Evolutionary conservation across 2,113 vertebrate genomes (phyloP), one percentile per base, ranked within the genome.

Genomic region (Hoplias malabaricus): DNA sequence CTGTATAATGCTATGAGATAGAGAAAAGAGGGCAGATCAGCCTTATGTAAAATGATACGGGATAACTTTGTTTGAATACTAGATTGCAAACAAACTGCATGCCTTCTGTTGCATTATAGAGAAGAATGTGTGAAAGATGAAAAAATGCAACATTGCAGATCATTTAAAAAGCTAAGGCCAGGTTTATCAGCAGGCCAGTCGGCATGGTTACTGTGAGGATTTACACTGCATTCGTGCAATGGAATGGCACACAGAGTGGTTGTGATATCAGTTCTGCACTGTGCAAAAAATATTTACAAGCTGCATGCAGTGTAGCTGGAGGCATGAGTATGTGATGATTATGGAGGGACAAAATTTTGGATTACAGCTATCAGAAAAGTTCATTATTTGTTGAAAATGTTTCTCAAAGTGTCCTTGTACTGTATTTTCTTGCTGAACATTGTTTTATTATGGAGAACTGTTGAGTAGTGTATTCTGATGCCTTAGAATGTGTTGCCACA

Each of bases 91-190:
- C 59, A 12, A 84, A 62, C 27, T 86, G 88, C 85, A 88, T 89
- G 84, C 53, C 13, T 57, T 71, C 54, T 82, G 59, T 79, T 88
- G 86, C 84, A 87, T 87, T 77, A 53, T 80, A 72, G 16, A 67
- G 43, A 42, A 63, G 69, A 2, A 73, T 56, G 36, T 43, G 46
- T 77, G 73, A 34, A 68, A 31, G 11, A 8, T 69, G 50, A 31
- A 38, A 16, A 21, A 63, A 66, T 63, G 71, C 53, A 81, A 80
- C 78, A 85, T 78, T 80, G 67, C 46, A 40, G 21, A 53, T 62
- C 13, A 21, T 68, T n/a, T n/a, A 43, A 40, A 62, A 43, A 53
- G 54, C 11, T 63, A 43, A 57, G n/a, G n/a, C n/a, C 61, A 61
- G 31, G 33, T n/a, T n/a, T n/a, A 9, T 38, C 25, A 36, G 80